These are phyloP conservation scores for Tenualosa ilisha DNA, from an alignment of 2,797 vertebrate genomes.

Conservation along the genomic window DNA sequence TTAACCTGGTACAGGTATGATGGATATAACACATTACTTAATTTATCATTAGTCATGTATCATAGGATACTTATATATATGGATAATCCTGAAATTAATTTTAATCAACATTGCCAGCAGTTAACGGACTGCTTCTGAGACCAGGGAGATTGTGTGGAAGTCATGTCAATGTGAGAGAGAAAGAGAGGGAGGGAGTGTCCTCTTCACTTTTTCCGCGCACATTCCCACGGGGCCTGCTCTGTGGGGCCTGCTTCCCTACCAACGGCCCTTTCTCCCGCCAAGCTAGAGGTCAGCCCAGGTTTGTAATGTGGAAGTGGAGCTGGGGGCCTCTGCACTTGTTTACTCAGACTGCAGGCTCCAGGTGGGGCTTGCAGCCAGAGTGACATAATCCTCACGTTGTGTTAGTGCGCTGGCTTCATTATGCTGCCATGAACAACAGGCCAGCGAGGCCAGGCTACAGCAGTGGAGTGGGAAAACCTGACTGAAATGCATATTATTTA, in stretches of 20 bases:
- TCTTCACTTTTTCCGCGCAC: slow-evolving; percentile 47
- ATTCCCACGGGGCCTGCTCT: slow-evolving; percentile 36
- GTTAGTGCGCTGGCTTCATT: slow-evolving; percentile 44
- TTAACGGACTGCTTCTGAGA: neutral
- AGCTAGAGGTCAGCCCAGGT: slow-evolving; percentile 65
- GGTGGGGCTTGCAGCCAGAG: slow-evolving; percentile 66
- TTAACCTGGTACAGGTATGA: neutral
- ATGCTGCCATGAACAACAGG: slow-evolving; percentile 55
- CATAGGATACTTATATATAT: neutral
- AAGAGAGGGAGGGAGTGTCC: slow-evolving; percentile 13
- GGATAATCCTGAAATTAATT: neutral
- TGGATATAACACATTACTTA: neutral
- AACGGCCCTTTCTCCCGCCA: slow-evolving; percentile 29
- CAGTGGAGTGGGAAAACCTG: slow-evolving; percentile 28
- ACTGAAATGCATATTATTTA: neutral
- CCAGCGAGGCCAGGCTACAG: neutral
- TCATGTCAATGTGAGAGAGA: neutral
- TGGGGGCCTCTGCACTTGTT: slow-evolving; percentile 65
- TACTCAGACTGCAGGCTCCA: slow-evolving; percentile 68
- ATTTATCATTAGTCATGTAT: neutral
- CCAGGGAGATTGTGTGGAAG: neutral
- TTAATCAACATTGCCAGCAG: neutral
- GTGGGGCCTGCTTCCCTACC: slow-evolving; percentile 32
- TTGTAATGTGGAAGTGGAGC: slow-evolving; percentile 68
- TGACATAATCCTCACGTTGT: slow-evolving; percentile 64